Evolutionary conservation across 2,113 vertebrate species (phyloP), one percentile per base, ranked within the genome.

Genomic region (Marmota flaviventris): DNA sequence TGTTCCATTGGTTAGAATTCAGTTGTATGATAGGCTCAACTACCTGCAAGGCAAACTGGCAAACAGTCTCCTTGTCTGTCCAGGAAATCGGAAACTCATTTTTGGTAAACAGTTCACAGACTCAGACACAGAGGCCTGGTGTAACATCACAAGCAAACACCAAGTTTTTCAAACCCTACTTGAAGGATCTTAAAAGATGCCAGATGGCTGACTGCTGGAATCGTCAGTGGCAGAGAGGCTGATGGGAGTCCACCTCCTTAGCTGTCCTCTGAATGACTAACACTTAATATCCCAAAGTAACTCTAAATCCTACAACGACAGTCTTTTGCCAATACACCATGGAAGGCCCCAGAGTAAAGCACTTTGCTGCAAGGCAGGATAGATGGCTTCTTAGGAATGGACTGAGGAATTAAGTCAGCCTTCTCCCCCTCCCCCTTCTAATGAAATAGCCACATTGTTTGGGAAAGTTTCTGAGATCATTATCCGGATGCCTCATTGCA

Each of bases 381-480:
- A 67, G 75, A 61, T 5, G 27, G 48, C 45, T 65, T 97, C 91
- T 78, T 78, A 94, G 93, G 75, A 91, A 69, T 8, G 10, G 12
- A 85, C 67, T 8, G 20, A 93, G 89, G 81, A 93, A 76, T 72
- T 61, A 56, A 69, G 39, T 24, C 5, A 3, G 13, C 27, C 14
- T 75, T 70, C 78, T 29, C 8, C 4, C 18, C 17, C 25, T 42
- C 4, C 34, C 16, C 32, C 5, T 76, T 90, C 61, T 72, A 27
- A 45, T 75, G 86, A 95, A 96, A 85, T 16, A 91, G 89, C 25
- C 85, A 83, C 82, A 88, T 48, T 87, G 83, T 97, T 79, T 42
- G 76, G 51, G 82, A 81, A 37, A 6, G 42, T 91, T 95, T 79
- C 95, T 95, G 89, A 95, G 87, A 85, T 79, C 85, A 69, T 34